Evolutionary conservation across 2,888 invertebrate genomes (phyloP), one percentile per base, ranked within the genome.

Genomic region (Pardosa pseudoannulata): DNA sequence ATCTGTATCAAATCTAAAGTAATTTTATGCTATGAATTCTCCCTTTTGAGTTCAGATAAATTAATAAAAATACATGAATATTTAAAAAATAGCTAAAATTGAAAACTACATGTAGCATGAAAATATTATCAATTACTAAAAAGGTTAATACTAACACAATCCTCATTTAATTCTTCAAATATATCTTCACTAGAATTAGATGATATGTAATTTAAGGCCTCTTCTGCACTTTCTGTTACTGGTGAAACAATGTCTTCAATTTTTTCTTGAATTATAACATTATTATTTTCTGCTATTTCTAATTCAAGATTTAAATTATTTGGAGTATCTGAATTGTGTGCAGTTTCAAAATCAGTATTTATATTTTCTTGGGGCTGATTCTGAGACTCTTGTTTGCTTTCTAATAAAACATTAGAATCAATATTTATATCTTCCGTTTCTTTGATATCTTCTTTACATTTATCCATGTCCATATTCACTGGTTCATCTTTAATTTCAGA

Each of bases 191-290:
- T 86, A n/a, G 85, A 74, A 32, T 62, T 78, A 7, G 85, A 79
- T 28, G 73, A 67, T 64, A 75, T 19, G 23, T 86, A 79, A 74
- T 79, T 74, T 28, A 79, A 29, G 2, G 79, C 85, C 16, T 86
- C 85, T 64, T 79, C 79, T 13, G 85, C 85, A 86, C 79, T 86
- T 74, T 86, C 85, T 27, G 85, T 79, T 5, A 86, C 74, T 56
- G 85, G 83, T 19, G 83, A 85, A 28, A 76, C 56, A 68, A 79
- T 73, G 36, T 82, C 82, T 64, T 56, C 56, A 56, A 19, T 23
- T 23, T 56, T 19, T 16, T 56, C 56, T 56, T 23, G 23, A 23
- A 23, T 56, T 23, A 6, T 23, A 1, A 56, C 6, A 23, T 23
- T 56, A 32, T 67, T 32, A 67, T 7, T n/a, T 32, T 67, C 6